A percentile compares a stretch with the other conserved stretches of the same genome.
These are phyloP conservation scores for Melierax canorus DNA, from an alignment of 2,113 vertebrate genomes.

Conservation along the genomic window DNA sequence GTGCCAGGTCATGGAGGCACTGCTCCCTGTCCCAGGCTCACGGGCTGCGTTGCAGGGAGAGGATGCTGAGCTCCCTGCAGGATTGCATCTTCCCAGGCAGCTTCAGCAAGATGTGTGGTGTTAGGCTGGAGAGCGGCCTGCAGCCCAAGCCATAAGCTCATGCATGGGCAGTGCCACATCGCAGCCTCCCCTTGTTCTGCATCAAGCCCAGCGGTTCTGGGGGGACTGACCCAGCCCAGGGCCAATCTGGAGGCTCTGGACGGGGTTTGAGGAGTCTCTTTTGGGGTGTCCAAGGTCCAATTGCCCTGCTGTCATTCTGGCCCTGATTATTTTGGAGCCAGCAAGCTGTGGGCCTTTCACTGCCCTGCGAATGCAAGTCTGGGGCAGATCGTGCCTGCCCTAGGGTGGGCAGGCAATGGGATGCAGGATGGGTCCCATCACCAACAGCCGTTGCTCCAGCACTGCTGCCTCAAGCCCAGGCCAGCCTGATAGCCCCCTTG, in stretches of 20 bases:
- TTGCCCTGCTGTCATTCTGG: background rate
- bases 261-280: background rate
- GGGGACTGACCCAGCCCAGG: background rate
- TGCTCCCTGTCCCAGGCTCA: fast-evolving
- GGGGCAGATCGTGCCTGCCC: background rate
- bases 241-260: background rate
- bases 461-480: background rate
- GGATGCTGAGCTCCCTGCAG: background rate
- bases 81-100: background rate
- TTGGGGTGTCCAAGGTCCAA: background rate
- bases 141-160: background rate
- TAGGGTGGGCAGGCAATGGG: background rate
- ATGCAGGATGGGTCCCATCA: background rate
- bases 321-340: background rate
- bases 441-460: background rate
- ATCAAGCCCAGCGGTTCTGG: background rate
- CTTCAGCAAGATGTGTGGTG: background rate
- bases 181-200: background rate
- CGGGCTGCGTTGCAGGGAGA: background rate
- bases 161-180: fast-evolving
- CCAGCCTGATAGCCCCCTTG: background rate
- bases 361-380: background rate
- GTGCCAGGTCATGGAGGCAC: background rate
- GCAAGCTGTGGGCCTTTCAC: background rate
- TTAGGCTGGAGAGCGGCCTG: background rate